Evolutionary conservation across 64 coral and sea anemone species (phyloP).

Genomic region (Hydrozoanthus tunicans): DNA sequence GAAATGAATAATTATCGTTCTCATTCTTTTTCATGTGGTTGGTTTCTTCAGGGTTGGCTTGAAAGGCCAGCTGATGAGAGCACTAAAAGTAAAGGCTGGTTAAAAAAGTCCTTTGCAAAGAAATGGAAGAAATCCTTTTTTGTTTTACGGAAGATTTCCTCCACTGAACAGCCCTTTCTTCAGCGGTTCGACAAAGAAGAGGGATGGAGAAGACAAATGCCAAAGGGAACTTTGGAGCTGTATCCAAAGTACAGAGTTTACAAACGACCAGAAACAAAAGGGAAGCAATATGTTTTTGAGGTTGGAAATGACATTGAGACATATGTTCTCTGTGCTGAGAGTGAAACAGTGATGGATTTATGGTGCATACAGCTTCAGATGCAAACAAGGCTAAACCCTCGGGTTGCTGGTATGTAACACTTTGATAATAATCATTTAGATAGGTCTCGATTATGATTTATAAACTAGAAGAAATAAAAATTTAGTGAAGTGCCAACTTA

Average conservation of each 20-base stretch:
- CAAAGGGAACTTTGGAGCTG: constrained; percentile 81
- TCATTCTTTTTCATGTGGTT: background rate
- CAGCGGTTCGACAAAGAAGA: constrained; percentile 99
- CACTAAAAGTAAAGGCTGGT: constrained; percentile 76
- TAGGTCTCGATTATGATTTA: background rate
- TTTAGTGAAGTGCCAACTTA: too few species aligned
- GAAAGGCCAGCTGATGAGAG: constrained; percentile 86
- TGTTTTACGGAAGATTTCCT: constrained; percentile 80
- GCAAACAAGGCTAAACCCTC: constrained; percentile 87
- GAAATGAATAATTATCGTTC: background rate
- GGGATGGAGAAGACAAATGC: constrained; percentile 78
- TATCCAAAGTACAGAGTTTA: constrained; percentile 96
- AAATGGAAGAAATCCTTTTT: constrained; percentile 96
- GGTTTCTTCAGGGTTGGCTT: constrained; percentile 76
- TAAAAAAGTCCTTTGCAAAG: constrained; percentile 91
- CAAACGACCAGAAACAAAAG: constrained; percentile 80
- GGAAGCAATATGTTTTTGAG: constrained; percentile 88
- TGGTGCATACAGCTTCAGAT: constrained; percentile 98
- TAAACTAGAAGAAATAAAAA: too few species aligned
- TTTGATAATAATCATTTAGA: background rate
- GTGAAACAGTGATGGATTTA: constrained; percentile 89
- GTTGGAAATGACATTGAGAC: constrained; percentile 87
- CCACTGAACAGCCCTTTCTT: constrained; percentile 81
- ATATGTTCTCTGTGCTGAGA: constrained; percentile 75
- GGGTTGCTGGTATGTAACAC: constrained; percentile 78